phyloP scores from a whole-genome alignment of 2,797 vertebrate genomes.

The Argentina silus region DNA sequence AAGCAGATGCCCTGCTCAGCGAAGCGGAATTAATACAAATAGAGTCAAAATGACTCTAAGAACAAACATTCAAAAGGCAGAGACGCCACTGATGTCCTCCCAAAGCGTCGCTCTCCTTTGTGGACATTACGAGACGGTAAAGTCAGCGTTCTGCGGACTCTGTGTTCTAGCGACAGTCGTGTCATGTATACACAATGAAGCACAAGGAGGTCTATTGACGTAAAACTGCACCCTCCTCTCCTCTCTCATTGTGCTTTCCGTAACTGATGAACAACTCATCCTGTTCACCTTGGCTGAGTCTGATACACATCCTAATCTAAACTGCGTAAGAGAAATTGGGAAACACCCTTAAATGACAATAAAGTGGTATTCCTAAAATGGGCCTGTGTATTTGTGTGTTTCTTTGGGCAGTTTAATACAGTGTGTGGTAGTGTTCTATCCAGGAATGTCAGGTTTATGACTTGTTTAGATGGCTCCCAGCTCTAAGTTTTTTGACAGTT shows the following conservation, averaged over 20 bases:
- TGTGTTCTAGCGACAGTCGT: background rate
- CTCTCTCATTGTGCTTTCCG: background rate
- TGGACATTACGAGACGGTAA: background rate
- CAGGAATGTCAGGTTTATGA: slow-evolving; percentile 15
- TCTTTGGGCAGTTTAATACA: background rate
- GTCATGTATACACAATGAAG: background rate
- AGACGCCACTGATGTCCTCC: background rate
- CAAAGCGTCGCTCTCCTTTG: slow-evolving; percentile 19
- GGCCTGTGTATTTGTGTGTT: background rate
- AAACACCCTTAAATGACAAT: background rate
- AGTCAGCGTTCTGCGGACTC: background rate
- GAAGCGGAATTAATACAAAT: background rate
- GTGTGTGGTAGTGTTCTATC: background rate
- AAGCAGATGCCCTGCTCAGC: slow-evolving; percentile 27
- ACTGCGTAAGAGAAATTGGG: background rate
- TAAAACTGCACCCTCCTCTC: background rate
- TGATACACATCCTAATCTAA: background rate
- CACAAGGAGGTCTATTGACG: background rate
- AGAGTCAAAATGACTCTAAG: background rate
- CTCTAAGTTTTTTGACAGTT: slow-evolving; percentile 16
- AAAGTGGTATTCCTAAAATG: background rate
- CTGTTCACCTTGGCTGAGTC: too few relatives aligned
- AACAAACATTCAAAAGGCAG: background rate
- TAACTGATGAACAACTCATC: background rate
- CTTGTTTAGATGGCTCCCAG: background rate